A percentile compares a stretch with the other conserved stretches of the same genome.
Conservation (phyloP, 2,888 invertebrate species). For the Hirtodrosophila trivittata region DNA sequence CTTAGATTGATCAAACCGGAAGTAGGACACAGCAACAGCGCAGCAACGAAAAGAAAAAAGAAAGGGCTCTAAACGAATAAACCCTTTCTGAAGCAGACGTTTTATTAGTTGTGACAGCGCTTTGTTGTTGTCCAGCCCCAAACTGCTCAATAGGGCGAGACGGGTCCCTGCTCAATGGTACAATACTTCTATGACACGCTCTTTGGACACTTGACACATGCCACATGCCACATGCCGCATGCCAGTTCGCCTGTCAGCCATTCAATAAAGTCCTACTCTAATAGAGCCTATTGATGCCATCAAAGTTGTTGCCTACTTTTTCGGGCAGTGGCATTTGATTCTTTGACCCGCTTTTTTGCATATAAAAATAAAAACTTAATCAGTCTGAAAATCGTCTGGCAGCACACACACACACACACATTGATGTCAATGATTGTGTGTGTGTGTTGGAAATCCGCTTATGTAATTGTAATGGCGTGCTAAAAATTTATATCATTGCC, state of each 20-base stretch:
- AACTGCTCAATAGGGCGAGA: constrained; percentile 45
- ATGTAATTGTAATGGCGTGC: constrained; percentile 77
- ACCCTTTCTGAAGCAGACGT: constrained; percentile 65
- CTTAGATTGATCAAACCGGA: constrained; percentile 60
- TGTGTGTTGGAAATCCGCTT: constrained; percentile 61
- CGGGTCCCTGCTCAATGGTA: constrained; percentile 46
- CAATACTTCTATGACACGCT: constrained; percentile 67
- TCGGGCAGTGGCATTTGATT: constrained; percentile 21
- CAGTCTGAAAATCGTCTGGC: constrained; percentile 71
- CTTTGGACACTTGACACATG: constrained; percentile 75
- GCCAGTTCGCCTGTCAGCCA: constrained; percentile 60
- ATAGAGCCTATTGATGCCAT: constrained; percentile 28
- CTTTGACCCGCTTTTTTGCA: constrained; percentile 46
- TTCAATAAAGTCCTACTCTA: constrained; percentile 47
- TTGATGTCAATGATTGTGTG: background rate
- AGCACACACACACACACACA: constrained; percentile 37
- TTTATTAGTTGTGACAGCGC: constrained; percentile 79
- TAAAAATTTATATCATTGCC: constrained; percentile 74
- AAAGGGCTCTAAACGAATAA: constrained; percentile 20
- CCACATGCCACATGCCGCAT: constrained; percentile 43
- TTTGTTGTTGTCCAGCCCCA: constrained; percentile 65
- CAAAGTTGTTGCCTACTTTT: constrained; percentile 44
- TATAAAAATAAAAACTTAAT: constrained; percentile 74
- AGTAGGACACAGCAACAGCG: constrained; percentile 8
- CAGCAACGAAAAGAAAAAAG: constrained; percentile 10